A percentile compares a stretch with the other conserved stretches of the same genome.
These are phyloP conservation scores for Griposia aprilina DNA, from an alignment of 2,888 invertebrate genomes.

Conservation along the genomic window DNA sequence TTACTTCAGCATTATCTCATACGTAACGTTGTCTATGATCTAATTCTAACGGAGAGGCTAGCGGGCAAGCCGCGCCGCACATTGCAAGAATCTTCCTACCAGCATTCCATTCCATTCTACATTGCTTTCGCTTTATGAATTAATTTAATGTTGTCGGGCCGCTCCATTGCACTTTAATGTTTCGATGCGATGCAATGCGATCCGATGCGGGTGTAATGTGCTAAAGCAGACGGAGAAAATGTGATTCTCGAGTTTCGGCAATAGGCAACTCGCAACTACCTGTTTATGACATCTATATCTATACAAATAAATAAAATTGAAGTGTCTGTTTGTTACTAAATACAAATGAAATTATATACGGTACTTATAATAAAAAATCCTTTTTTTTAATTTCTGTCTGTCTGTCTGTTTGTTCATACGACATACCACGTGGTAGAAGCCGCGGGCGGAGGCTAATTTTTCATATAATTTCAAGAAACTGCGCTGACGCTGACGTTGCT, in stretches of 20 bases:
- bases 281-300: too few species aligned
- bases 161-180: background rate
- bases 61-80: too few species aligned
- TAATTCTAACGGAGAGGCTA: background rate
- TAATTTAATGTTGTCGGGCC: background rate
- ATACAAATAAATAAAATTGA: too few species aligned
- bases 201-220: too few species aligned
- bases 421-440: too few species aligned
- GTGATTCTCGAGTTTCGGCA: background rate
- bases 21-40: background rate
- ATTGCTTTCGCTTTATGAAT: background rate
- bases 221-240: background rate
- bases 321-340: too few species aligned
- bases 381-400: too few species aligned
- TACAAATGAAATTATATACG: too few species aligned
- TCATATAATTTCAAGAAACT: background rate
- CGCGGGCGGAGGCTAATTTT: background rate
- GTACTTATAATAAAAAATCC: too few species aligned
- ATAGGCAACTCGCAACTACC: background rate
- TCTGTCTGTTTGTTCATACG: too few species aligned
- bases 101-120: background rate
- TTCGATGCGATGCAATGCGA: background rate
- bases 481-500: background rate
- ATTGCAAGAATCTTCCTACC: background rate
- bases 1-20: slow-evolving; percentile 18